Evolutionary conservation across 2,888 invertebrate species (phyloP), one percentile per base, ranked within the genome.

Genomic region (Chelonus formosanus): DNA sequence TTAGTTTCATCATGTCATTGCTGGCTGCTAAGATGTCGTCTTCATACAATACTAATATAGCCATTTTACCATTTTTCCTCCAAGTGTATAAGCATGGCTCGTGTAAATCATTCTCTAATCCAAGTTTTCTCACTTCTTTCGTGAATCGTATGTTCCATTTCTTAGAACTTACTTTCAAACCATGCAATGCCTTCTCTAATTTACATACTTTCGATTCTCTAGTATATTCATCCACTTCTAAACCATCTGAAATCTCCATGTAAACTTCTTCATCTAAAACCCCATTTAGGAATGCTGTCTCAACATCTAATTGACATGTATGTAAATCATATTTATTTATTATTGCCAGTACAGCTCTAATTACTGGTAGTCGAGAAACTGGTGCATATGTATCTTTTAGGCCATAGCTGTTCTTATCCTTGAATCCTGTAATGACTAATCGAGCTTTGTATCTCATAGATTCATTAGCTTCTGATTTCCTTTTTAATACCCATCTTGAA

Each of bases 81-180:
- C 71, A 75, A 31, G 71, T 70, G 32, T 71, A 74, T 8, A 73
- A 57, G 53, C 70, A 71, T 35, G 71, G 72, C 20, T 73, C 71
- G 43, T 69, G 63, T 56, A 68, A 31, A 44, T 70, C 68, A 55
- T 71, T 73, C 44, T 70, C 70, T 10, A 71, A 52, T 10, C 69
- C 71, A n/a, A 71, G 54, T 53, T 68, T 68, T 3, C 34, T 10
- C 48, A 48, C 65, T 68, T 62, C 71, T 55, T 73, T 67, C 56
- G 68, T 36, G 20, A 72, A 73, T 56, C 52, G 50, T 8, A 62
- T 58, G 43, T 70, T 70, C 63, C 67, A 72, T 63, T 53, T 62
- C 48, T 69, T 71, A 3, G 70, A 57, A 35, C 69, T 69, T 20
- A 67, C 45, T 45, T 60, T 56, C 8, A 70, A 43, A 7, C 67